phyloP scores from a whole-genome alignment of 2,113 vertebrate genomes.

The Ranitomeya variabilis region DNA sequence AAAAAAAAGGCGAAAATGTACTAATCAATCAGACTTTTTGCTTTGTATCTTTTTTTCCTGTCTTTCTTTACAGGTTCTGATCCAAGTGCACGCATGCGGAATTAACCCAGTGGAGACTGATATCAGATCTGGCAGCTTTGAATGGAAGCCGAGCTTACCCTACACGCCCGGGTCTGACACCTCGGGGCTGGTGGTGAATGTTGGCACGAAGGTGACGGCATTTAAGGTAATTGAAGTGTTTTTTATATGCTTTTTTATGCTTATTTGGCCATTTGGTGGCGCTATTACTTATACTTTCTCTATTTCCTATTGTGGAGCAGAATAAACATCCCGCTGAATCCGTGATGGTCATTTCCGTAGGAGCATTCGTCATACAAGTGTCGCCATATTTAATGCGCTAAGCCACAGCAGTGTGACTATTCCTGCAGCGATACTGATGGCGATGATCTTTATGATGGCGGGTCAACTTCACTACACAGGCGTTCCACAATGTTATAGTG shows the following conservation, averaged over 20 bases:
- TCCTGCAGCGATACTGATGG: no score
- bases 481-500: no score
- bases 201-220: conserved; percentile 75
- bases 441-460: no score
- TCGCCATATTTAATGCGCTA: no score
- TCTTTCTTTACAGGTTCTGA: conserved; percentile 79
- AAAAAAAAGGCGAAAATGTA: no score
- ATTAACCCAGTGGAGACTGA: conserved; percentile 94
- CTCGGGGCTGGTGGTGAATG: conserved; percentile 78
- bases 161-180: conserved; percentile 87
- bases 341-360: not conserved
- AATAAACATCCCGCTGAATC: not conserved
- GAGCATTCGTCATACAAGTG: no score
- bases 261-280: not conserved
- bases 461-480: no score
- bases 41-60: not conserved
- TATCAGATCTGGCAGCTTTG: conserved; percentile 79
- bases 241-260: not conserved
- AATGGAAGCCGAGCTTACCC: conserved; percentile 76
- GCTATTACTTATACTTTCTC: not conserved
- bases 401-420: no score
- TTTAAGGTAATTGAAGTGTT: conserved; percentile 77
- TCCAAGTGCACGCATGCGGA: conserved; percentile 85
- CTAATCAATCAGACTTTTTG: no score
- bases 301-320: not conserved